phyloP scores from a whole-genome alignment of 2,888 invertebrate genomes.

The Drosophila sordidapex region DNA sequence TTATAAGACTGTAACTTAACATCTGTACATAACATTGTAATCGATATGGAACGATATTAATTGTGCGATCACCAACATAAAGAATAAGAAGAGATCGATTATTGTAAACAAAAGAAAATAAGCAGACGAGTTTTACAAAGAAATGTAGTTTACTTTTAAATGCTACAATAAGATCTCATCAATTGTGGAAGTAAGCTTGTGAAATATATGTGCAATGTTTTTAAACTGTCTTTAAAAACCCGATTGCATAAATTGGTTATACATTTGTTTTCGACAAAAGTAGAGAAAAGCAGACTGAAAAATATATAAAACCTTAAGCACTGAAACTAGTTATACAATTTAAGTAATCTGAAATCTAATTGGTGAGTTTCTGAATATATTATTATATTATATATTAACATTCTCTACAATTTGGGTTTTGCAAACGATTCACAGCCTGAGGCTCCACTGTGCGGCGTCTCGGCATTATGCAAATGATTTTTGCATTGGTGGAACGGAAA shows the following conservation, averaged over 20 bases:
- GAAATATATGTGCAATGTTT: neutral
- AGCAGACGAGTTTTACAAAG: too few relatives aligned
- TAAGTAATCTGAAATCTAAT: neutral
- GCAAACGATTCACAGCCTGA: neutral
- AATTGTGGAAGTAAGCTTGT: neutral
- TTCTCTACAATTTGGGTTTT: neutral
- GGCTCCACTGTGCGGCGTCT: conserved; percentile 2
- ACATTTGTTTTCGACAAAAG: neutral
- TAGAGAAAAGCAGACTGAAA: neutral
- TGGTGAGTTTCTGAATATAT: neutral
- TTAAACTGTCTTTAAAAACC: neutral
- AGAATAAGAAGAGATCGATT: too few relatives aligned
- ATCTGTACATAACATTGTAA: too few relatives aligned
- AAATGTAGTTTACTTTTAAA: too few relatives aligned
- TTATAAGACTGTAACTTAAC: too few relatives aligned
- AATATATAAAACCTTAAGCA: neutral
- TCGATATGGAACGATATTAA: neutral
- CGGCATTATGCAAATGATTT: conserved; percentile 47
- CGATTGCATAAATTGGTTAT: neutral
- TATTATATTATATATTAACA: too few relatives aligned
- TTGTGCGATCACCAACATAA: too few relatives aligned
- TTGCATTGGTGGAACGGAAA: conserved; percentile 9
- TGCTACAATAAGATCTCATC: too few relatives aligned
- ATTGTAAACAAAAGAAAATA: too few relatives aligned
- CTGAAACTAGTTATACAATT: neutral